Evolutionary conservation across 2,888 invertebrate genomes (phyloP), one percentile per base, ranked within the genome.

Genomic region (Rhogogaster chlorosoma): DNA sequence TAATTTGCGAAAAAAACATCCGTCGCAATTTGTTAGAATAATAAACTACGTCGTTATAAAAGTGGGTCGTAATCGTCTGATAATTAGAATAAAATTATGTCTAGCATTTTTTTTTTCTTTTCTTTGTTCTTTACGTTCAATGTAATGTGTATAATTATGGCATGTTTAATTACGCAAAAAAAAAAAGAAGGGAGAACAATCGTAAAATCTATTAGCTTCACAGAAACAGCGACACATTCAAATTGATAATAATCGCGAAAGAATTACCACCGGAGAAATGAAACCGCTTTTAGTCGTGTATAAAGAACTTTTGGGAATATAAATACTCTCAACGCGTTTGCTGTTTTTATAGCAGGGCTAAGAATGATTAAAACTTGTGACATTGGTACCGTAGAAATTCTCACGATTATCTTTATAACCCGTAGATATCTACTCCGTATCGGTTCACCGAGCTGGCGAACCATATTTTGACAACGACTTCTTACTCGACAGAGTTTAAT

Each of bases 401-500:
- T 53, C n/a, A 53, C 18, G n/a, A 53, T 53, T 53, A 53, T 53
- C 53, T 53, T 53, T 7, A 53, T n/a, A 53, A 53, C n/a, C n/a
- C 53, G 53, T 5, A 53, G 53, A 53, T 53, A 53, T 53, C 53
- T 53, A 53, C 53, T 53, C 18, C 1, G n/a, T 61, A 61, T 61
- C 61, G 61, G 61, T 70, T 70, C n/a, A 29, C 32, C 32, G 18
- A n/a, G n/a, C n/a, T n/a, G 15, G 9, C n/a, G 12, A 70, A 70
- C 75, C n/a, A 49, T 75, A 26, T 42, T 75, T 42, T 73, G 73
- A 73, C 22, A 42, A 22, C 42, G 73, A 67, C 6, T 67, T 67
- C 29, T 18, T 26, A 73, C 45, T 73, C 42, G 42, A 38, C 22
- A 7, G 26, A 42, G 42, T 73, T 73, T 73, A 73, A 71, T 71